Conservation (phyloP, 2,797 vertebrate genomes). For the Sebastes trivittatus region DNA sequence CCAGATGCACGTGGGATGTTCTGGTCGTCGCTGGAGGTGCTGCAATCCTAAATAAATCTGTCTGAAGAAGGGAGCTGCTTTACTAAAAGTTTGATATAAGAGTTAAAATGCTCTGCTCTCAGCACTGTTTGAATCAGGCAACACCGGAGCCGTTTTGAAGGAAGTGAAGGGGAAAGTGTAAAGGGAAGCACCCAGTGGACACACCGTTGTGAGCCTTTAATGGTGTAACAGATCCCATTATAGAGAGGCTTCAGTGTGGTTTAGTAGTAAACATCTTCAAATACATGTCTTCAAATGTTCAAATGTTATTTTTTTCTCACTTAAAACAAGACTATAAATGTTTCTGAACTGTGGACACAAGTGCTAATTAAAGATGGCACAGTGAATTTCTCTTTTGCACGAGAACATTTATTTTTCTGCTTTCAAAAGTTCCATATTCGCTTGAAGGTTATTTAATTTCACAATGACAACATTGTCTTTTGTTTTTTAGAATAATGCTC, state of each 20-base stretch:
- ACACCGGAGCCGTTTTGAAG: not conserved
- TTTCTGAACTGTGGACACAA: not conserved
- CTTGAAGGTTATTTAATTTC: too few relatives aligned
- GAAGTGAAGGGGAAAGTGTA: not conserved
- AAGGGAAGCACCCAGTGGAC: not conserved
- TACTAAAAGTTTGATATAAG: not conserved
- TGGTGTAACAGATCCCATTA: not conserved
- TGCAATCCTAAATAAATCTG: slow-evolving; percentile 1
- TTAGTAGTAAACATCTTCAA: not conserved
- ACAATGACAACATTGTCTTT: not conserved
- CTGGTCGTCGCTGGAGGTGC: not conserved
- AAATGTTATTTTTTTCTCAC: not conserved
- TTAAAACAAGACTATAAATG: not conserved
- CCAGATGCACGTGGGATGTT: not conserved
- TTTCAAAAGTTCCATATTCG: not conserved
- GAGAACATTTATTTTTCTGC: not conserved
- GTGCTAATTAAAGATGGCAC: not conserved
- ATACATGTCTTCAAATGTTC: not conserved
- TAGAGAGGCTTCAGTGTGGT: not conserved
- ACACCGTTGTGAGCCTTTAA: not conserved
- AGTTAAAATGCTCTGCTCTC: not conserved
- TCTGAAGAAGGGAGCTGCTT: not conserved
- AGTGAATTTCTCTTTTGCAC: not conserved
- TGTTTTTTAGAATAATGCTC: not conserved
- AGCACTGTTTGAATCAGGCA: not conserved